These are phyloP conservation scores for Drosophila paracracens DNA, from an alignment of 2,888 invertebrate species.

Conservation along the genomic window DNA sequence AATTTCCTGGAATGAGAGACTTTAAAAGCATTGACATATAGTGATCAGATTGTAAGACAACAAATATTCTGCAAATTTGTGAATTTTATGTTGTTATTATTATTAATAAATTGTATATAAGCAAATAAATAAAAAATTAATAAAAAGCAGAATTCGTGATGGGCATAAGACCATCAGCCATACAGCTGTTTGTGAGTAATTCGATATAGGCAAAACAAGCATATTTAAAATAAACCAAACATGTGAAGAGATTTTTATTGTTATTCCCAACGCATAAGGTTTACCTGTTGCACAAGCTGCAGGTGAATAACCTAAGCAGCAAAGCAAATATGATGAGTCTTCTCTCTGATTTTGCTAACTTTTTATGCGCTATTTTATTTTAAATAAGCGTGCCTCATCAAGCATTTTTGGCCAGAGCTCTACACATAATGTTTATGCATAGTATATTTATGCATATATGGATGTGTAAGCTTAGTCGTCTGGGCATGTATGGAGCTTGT, in stretches of 20 bases:
- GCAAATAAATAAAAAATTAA: slow-evolving; percentile 11
- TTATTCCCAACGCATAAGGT: neutral
- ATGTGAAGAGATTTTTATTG: slow-evolving; percentile 8
- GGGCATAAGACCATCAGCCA: neutral
- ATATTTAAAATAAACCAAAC: slow-evolving; percentile 9
- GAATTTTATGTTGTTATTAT: slow-evolving; percentile 9
- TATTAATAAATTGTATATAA: slow-evolving; percentile 12
- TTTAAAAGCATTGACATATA: neutral
- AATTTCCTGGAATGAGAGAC: slow-evolving; percentile 1
- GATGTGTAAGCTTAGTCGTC: neutral
- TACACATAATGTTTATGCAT: slow-evolving; percentile 15
- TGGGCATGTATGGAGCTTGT: slow-evolving; percentile 18
- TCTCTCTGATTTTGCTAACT: neutral
- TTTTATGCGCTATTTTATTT: slow-evolving; percentile 8
- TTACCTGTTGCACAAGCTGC: slow-evolving; percentile 20
- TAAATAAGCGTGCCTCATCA: slow-evolving; percentile 4
- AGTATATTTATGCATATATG: slow-evolving; percentile 1
- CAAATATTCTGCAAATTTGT: neutral
- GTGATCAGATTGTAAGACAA: slow-evolving; percentile 10
- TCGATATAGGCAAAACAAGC: slow-evolving; percentile 8
- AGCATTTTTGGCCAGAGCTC: slow-evolving; percentile 12
- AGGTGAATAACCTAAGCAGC: slow-evolving; percentile 48
- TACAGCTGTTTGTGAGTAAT: slow-evolving; percentile 13
- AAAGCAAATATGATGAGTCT: slow-evolving; percentile 25
- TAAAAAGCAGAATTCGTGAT: neutral